Evolutionary conservation across 2,797 vertebrate genomes (phyloP).

Genomic region (Enteromius mattozi): DNA sequence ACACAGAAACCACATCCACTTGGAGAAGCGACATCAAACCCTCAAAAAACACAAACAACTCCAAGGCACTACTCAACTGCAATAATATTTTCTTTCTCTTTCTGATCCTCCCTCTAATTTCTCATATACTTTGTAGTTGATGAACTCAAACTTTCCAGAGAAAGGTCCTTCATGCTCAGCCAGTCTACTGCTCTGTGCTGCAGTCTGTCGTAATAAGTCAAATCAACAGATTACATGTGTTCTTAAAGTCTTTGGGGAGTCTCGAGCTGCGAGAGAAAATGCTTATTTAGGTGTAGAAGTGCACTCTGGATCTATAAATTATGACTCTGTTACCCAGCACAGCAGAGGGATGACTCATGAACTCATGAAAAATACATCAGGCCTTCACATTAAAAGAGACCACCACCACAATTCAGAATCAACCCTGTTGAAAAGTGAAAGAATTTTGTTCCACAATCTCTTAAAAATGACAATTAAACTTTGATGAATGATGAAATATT

Average conservation of each 20-base stretch:
- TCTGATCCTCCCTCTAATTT: background rate
- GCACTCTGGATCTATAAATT: constrained; percentile 57
- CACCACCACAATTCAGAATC: background rate
- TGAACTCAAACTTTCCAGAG: constrained; percentile 50
- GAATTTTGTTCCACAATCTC: background rate
- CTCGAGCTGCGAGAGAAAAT: constrained; percentile 42
- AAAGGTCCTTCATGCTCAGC: constrained; percentile 25
- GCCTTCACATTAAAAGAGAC: background rate
- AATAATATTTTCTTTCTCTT: constrained; percentile 57
- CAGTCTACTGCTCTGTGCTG: constrained; percentile 19
- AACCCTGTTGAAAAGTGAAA: background rate
- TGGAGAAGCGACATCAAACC: constrained; percentile 60
- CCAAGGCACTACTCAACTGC: constrained; percentile 41
- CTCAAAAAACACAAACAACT: constrained; percentile 64
- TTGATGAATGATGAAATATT: background rate
- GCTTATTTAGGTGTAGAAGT: constrained; percentile 61
- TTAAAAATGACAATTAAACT: background rate
- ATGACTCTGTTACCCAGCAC: constrained; percentile 45
- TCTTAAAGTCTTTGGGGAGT: constrained; percentile 43
- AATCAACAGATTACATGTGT: constrained; percentile 14
- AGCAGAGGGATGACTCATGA: constrained; percentile 31
- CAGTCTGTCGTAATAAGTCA: constrained; percentile 18
- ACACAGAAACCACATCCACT: constrained; percentile 62
- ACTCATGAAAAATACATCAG: constrained; percentile 41
- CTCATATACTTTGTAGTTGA: background rate